Base-by-base conservation (phyloP, 2,888 invertebrate species). In the Drosophila cyrtoloma region DNA sequence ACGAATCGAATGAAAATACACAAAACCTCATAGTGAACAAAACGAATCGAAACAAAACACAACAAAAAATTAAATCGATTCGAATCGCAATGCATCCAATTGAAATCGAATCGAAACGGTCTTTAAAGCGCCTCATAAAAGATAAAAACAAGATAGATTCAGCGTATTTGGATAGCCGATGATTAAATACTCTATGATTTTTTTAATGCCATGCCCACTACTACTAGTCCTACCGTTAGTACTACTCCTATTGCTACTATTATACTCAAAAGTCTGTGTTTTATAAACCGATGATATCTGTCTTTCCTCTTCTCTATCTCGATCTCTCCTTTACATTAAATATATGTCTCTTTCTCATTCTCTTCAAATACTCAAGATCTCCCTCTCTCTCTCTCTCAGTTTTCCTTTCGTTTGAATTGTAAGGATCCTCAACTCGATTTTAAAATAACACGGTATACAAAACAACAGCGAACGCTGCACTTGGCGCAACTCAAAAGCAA, bases 51-150 rank as follows among this genome's bases (percentile, higher is more conserved):
- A 68, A 62, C 59, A 35, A 50, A 76, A 71, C 53, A 75, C 55
- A 60, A 53, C 33, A 69, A 55, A 71, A 77, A 75, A 42, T 57
- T 61, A 53, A 60, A 64, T 57, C 69, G 62, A 73, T 68, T 75
- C 68, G 73, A 58, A 55, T 61, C 76, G 66, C 56, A 60, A 52
- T 59, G 62, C 61, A 69, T 70, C 42, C 44, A 55, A 55, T 69
- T 50, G 71, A 57, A 52, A 56, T 71, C 50, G 71, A 56, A n/a
- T 47, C 47, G 72, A 58, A 69, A 62, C 42, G 70, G 63, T 69
- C 62, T 59, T 59, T 62, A 44, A 71, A 62, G 57, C 71, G 52
- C 42, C 44, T 57, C 62, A 72, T 28, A 51, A 32, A 26, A 77
- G 26, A 58, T 73, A 47, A 66, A 78, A 32, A 35, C 26, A 7